Percentiles rank a stretch among this genome's conserved stretches.
These are phyloP conservation scores for Choloepus hoffmanni DNA, from an alignment of 2,113 vertebrate genomes.

Conservation along the genomic window DNA sequence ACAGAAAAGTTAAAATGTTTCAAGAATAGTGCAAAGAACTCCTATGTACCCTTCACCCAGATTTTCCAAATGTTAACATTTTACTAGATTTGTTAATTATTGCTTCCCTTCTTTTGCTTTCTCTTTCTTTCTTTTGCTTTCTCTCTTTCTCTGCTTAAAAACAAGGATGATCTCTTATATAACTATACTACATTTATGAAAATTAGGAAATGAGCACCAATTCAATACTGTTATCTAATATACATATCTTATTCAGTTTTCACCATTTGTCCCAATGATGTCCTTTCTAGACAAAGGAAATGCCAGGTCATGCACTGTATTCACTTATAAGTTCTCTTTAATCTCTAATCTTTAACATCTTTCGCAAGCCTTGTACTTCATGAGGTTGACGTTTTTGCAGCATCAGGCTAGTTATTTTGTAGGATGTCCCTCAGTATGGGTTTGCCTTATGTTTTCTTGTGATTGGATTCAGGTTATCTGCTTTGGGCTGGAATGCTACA, in stretches of 20 bases:
- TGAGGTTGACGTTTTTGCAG: background rate
- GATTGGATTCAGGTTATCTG: background rate
- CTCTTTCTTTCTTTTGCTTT: background rate
- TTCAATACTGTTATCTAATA: background rate
- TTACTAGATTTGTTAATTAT: background rate
- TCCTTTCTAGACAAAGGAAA: background rate
- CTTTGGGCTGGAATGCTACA: background rate
- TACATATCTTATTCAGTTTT: background rate
- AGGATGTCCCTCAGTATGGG: background rate
- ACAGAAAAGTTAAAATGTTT: slow-evolving; percentile 10
- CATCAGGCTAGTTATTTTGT: background rate
- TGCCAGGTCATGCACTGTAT: background rate
- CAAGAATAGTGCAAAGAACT: slow-evolving; percentile 11
- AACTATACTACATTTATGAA: background rate
- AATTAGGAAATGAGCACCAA: background rate
- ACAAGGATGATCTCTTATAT: background rate
- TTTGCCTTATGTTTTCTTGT: background rate
- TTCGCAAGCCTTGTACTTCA: background rate
- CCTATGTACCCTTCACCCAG: background rate
- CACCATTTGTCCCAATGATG: background rate
- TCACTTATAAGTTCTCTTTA: background rate
- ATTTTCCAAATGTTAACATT: slow-evolving; percentile 7
- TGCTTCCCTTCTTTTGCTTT: no score
- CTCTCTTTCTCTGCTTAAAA: background rate
- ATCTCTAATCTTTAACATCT: background rate